These are phyloP conservation scores for Strigamia maritima DNA, from an alignment of 2,888 invertebrate genomes.

Conservation along the genomic window DNA sequence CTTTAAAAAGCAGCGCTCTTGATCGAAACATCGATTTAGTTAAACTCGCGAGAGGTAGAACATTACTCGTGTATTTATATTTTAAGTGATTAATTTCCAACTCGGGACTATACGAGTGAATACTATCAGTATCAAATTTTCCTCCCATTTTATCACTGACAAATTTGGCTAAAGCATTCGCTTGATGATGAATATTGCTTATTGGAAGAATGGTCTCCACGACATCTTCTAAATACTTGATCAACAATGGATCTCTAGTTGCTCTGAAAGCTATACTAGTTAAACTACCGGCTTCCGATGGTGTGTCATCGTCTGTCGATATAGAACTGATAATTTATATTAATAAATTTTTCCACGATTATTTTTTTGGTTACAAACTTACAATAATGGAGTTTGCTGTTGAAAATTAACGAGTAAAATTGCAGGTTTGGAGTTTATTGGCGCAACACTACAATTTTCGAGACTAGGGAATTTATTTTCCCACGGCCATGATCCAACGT, in stretches of 20 bases:
- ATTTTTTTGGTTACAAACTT: not conserved
- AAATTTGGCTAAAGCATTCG: slow-evolving; percentile 17
- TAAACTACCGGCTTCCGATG: not conserved
- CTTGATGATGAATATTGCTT: slow-evolving; percentile 3
- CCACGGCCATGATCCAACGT: slow-evolving; percentile 33
- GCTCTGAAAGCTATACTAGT: not conserved
- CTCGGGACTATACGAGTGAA: slow-evolving; percentile 5
- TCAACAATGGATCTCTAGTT: slow-evolving; percentile 8
- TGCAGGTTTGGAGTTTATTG: not conserved
- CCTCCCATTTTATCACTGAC: slow-evolving; percentile 36
- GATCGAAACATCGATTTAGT: not conserved
- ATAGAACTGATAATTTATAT: not conserved
- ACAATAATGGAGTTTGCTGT: not conserved
- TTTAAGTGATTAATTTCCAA: slow-evolving; percentile 35
- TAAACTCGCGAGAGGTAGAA: too few species aligned
- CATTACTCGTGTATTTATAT: slow-evolving; percentile 18
- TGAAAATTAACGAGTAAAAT: slow-evolving; percentile 31
- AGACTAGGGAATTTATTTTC: slow-evolving; percentile 15
- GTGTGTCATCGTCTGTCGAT: not conserved
- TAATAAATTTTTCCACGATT: not conserved
- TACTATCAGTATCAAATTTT: not conserved
- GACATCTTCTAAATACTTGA: not conserved
- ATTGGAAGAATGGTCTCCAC: not conserved
- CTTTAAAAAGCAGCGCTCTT: slow-evolving; percentile 33
- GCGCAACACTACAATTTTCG: not conserved